Conservation (phyloP, 2,113 vertebrate genomes). For the Pristiophorus japonicus region DNA sequence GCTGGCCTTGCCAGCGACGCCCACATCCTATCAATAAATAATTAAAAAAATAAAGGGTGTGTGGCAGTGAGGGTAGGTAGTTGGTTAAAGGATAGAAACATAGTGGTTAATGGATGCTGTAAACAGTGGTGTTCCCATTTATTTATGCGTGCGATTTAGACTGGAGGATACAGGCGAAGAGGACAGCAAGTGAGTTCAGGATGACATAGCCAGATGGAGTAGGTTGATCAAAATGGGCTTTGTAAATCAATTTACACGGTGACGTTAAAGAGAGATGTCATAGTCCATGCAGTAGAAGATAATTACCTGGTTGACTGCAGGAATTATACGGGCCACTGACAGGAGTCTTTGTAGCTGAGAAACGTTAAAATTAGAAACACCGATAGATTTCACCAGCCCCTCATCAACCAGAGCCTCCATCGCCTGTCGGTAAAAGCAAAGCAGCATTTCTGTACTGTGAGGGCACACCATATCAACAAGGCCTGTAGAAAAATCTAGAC, state of each 20-base stretch:
- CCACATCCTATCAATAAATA: background rate
- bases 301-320: conserved; percentile 63
- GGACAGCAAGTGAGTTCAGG: too few species aligned
- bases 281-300: too few species aligned
- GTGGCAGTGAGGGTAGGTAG: too few species aligned
- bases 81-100: background rate
- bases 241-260: background rate
- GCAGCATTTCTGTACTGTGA: background rate
- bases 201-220: background rate
- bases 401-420: conserved; percentile 61
- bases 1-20: background rate
- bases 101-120: background rate
- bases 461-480: background rate
- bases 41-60: background rate
- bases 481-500: background rate
- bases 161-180: too few species aligned
- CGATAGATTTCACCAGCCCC: conserved; percentile 64
- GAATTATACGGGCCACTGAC: conserved; percentile 53
- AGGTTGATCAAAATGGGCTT: background rate
- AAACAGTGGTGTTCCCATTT: too few species aligned
- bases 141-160: too few species aligned
- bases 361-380: conserved; percentile 65
- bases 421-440: conserved; percentile 46
- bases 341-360: conserved; percentile 63
- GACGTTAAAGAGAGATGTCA: too few species aligned